These are phyloP conservation scores for Stegodyphus mimosarum DNA, from an alignment of 1,140 invertebrate genomes.

Conservation along the genomic window DNA sequence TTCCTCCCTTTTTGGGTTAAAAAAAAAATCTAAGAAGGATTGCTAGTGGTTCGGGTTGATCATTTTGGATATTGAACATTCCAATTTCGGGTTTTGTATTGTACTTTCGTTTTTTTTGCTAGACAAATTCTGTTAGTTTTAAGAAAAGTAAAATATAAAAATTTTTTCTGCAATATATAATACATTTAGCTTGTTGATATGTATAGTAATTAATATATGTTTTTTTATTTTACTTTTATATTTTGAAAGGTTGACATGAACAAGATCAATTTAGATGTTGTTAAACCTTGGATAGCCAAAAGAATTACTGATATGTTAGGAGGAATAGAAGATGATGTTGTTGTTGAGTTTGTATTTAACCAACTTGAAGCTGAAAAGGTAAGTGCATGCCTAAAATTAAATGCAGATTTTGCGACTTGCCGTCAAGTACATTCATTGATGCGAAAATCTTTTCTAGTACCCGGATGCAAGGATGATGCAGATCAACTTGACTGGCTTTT, in stretches of 20 bases:
- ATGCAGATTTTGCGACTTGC: not conserved
- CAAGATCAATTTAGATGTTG: constrained; percentile 96
- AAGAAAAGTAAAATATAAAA: no score
- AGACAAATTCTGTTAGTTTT: no score
- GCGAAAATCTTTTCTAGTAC: constrained; percentile 68
- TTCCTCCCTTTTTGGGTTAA: no score
- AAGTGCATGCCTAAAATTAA: constrained; percentile 13
- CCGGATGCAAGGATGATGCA: constrained; percentile 99
- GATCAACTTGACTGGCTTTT: constrained; percentile 98
- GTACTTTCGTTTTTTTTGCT: no score
- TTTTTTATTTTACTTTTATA: constrained; percentile 26
- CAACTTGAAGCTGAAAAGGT: constrained; percentile 93
- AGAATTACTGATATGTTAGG: constrained; percentile 93
- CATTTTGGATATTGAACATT: no score
- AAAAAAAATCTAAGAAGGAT: no score
- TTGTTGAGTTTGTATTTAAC: constrained; percentile 98
- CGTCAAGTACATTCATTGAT: not conserved
- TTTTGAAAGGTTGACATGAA: constrained; percentile 92
- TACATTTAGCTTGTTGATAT: not conserved
- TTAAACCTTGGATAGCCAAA: constrained; percentile 99
- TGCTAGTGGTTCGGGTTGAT: no score
- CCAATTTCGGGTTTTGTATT: no score
- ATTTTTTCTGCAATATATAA: no score
- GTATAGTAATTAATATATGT: not conserved
- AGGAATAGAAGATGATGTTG: constrained; percentile 96